Percentiles rank a stretch among this genome's conserved stretches.
These are phyloP conservation scores for Microctonus brassicae DNA, from an alignment of 2,888 invertebrate genomes.

Conservation along the genomic window DNA sequence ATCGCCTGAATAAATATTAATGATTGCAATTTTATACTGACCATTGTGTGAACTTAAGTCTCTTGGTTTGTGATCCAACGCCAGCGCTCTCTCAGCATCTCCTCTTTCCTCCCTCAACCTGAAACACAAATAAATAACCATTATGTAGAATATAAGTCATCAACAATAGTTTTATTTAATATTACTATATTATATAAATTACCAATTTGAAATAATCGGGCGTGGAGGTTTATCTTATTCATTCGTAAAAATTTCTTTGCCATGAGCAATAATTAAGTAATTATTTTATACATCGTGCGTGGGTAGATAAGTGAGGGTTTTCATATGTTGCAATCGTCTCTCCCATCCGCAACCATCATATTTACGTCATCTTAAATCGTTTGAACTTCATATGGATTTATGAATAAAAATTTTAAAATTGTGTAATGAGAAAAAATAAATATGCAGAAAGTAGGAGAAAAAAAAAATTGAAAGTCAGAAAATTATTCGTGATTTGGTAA, in stretches of 20 bases:
- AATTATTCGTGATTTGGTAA: neutral
- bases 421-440: constrained; percentile 21
- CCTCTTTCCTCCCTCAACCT: constrained; percentile 91
- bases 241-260: constrained; percentile 15
- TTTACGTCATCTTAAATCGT: constrained; percentile 15
- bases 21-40: constrained; percentile 66
- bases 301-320: constrained; percentile 63
- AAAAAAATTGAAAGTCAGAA: neutral
- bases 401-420: constrained; percentile 21
- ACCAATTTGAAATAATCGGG: constrained; percentile 47
- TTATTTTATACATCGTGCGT: constrained; percentile 62
- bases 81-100: constrained; percentile 85
- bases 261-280: constrained; percentile 64
- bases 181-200: constrained; percentile 41
- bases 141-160: neutral
- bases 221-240: constrained; percentile 47
- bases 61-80: constrained; percentile 85
- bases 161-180: neutral
- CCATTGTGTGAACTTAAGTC: constrained; percentile 91
- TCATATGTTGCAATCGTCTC: constrained; percentile 35
- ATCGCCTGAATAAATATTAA: neutral
- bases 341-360: neutral
- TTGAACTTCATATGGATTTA: constrained; percentile 18
- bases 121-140: constrained; percentile 70
- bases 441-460: neutral